Percentiles rank a stretch among this genome's conserved stretches.
Evolutionary conservation across 1,140 invertebrate species (phyloP).

Genomic region (Hypothenemus hampei): DNA sequence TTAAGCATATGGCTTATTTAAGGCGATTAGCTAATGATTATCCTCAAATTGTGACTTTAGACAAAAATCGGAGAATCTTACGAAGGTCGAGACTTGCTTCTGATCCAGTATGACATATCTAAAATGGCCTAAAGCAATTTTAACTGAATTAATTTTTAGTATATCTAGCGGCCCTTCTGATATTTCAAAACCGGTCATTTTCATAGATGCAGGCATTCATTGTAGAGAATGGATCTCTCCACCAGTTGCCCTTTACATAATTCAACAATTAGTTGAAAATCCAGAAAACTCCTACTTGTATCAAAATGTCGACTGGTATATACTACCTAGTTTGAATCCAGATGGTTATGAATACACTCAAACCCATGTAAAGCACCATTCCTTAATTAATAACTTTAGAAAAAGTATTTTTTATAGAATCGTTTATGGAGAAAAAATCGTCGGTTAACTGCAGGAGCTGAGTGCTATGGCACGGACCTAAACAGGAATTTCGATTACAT

Average conservation of each 20-base stretch:
- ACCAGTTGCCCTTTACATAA: constrained; percentile 58
- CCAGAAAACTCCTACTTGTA: constrained; percentile 42
- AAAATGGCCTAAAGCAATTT: background rate
- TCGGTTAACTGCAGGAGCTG: constrained; percentile 34
- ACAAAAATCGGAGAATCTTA: constrained; percentile 54
- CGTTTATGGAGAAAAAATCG: constrained; percentile 65
- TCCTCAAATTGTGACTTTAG: constrained; percentile 46
- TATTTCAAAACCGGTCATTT: constrained; percentile 54
- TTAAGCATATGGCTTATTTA: constrained; percentile 50
- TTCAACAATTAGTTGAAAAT: constrained; percentile 54
- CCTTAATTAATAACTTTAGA: no score
- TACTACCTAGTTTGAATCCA: constrained; percentile 67
- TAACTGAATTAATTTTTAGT: background rate
- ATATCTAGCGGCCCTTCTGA: no score
- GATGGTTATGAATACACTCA: constrained; percentile 68
- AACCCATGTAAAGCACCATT: background rate
- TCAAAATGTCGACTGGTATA: constrained; percentile 57
- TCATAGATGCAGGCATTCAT: constrained; percentile 63
- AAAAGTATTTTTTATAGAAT: constrained; percentile 57
- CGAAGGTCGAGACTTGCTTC: constrained; percentile 50
- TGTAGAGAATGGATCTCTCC: constrained; percentile 66
- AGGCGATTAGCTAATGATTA: constrained; percentile 44
- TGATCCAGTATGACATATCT: constrained; percentile 17
- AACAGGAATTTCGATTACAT: constrained; percentile 66
- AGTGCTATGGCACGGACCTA: constrained; percentile 56